Evolutionary conservation across 2,888 invertebrate species (phyloP), one percentile per base, ranked within the genome.

Genomic region (Rhyacophila evoluta): DNA sequence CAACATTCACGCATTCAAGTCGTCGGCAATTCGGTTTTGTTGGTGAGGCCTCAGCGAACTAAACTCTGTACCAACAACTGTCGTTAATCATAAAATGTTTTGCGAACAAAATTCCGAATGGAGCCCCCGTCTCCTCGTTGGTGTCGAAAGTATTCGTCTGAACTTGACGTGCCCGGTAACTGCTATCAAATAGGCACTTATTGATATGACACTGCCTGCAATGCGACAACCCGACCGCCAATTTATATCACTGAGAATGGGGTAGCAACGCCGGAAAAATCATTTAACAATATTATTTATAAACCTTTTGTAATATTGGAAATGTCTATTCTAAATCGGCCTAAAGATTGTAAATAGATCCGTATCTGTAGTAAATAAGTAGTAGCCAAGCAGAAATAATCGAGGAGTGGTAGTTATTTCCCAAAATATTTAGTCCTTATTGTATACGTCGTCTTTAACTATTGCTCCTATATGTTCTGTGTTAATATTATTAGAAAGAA

Each of bases 41-140:
- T 25, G 55, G 19, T 55, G 55, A 3, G 55, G 55, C 55, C 25
- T 12, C 15, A 55, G 19, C 19, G 55, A 55, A 55, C 55, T 55
- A 55, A 55, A 55, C 15, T 33, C 29, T 25, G 55, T 55, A 25
- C 55, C 55, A 55, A 55, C 55, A 55, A 55, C 55, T 55, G 55
- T 55, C 55, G 55, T 55, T 55, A 55, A 55, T 55, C 55, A 55
- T 55, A 55, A 55, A 55, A 55, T 55, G 55, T 55, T 55, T 55
- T 25, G 55, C 55, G 55, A 55, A 55, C 55, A 55, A 55, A 55
- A 55, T 55, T 19, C 55, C 55, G 55, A n/a, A n/a, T n/a, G n/a
- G 10, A 55, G 55, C 55, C 19, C 19, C 55, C 55, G 19, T 55
- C 29, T 33, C 29, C 4, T 19, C 15, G 55, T 19, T 15, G 3